Evolutionary conservation across 2,888 invertebrate species (phyloP).

Genomic region (Chymomyza caudatula): DNA sequence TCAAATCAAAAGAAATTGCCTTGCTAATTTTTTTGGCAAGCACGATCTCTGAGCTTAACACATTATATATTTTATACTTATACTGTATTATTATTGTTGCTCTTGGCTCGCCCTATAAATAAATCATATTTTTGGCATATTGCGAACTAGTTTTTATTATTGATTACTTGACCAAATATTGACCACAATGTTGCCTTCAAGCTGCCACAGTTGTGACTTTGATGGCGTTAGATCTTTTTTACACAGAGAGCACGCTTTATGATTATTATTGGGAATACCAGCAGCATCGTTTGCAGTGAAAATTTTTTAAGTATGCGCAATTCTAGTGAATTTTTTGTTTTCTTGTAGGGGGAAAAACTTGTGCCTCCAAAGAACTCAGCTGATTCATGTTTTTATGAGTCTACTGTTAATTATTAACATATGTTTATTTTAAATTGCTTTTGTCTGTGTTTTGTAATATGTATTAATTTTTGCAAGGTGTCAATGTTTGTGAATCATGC

Average conservation of each 20-base stretch:
- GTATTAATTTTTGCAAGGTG: not conserved
- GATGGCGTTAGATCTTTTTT: not conserved
- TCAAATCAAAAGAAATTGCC: conserved; percentile 16
- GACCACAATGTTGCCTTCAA: conserved; percentile 1
- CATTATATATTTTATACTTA: not conserved
- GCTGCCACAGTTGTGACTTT: not conserved
- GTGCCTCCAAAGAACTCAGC: not conserved
- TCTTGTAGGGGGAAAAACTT: not conserved
- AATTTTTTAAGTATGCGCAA: not conserved
- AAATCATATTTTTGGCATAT: not conserved
- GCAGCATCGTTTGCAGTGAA: not conserved
- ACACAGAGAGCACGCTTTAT: not conserved
- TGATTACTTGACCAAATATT: conserved; percentile 1
- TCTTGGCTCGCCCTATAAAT: conserved; percentile 1
- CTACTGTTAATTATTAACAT: conserved; percentile 21
- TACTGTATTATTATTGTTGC: not conserved
- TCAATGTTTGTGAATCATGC: not conserved
- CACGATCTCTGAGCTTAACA: not conserved
- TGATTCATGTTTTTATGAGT: conserved; percentile 23
- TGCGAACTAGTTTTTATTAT: not conserved
- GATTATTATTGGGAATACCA: conserved; percentile 7
- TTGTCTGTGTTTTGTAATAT: not conserved
- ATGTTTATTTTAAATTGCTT: not conserved
- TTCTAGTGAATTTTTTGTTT: conserved; percentile 18
- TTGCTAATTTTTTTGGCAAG: conserved; percentile 35